Evolutionary conservation across 2,888 invertebrate genomes (phyloP), one percentile per base, ranked within the genome.

Genomic region (Chrysina gloriosa): DNA sequence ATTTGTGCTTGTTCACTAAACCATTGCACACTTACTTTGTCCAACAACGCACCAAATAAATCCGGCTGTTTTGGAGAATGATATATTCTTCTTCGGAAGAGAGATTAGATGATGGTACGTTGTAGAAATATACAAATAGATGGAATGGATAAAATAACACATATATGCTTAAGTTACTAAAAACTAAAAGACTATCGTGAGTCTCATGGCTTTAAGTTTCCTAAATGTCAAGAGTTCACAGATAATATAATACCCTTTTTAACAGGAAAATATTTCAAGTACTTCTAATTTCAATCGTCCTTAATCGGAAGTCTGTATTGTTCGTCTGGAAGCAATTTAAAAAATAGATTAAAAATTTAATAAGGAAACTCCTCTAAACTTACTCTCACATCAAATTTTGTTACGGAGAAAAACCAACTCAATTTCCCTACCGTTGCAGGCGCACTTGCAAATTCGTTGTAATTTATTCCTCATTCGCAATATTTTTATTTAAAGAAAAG

Each of bases 401-500:
- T 61, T 27, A 42, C 42, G 42, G 9, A 42, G 58, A 61, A 61
- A 27, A 61, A 45, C 42, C 23, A 61, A 61, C 42, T 19, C 58
- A 61, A 45, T 61, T 61, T 61, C 29, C n/a, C 27, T 42, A 25
- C 58, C 42, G 27, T 36, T 61, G 42, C 42, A 27, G 23, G 42
- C 42, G 58, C 42, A 61, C 42, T 61, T 42, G 27, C 16, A 45
- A 61, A 61, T 61, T 61, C 58, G 19, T 7, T 29, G 58, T 61
- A 61, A 61, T 61, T 61, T 61, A 61, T 61, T 61, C 42, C 16
- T 61, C 58, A 61, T 61, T 61, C 58, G 42, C 29, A 25, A 42
- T 61, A 61, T 61, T 61, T 61, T 61, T 61, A 61, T 61, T 61
- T 61, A 61, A 61, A 42, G 42, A 64, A 52, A 65, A 65, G 25